Percentiles rank a stretch among this genome's conserved stretches.
These are phyloP conservation scores for Drosophila pruinosa DNA, from an alignment of 1,140 invertebrate genomes.

Conservation along the genomic window DNA sequence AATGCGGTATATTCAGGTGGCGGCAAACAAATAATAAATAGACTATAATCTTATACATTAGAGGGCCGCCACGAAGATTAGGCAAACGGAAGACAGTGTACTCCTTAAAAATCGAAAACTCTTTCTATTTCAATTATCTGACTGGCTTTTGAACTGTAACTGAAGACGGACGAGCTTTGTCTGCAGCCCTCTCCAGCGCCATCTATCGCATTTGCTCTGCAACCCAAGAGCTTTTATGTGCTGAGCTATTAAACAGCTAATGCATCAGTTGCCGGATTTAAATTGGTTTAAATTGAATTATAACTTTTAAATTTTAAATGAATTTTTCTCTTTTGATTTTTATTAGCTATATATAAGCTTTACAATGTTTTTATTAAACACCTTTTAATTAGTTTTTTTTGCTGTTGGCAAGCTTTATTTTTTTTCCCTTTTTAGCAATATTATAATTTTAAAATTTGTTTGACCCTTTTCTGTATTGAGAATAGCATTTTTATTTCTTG, in stretches of 20 bases:
- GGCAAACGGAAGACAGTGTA: not conserved
- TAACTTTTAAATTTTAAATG: no score
- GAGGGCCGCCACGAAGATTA: not conserved
- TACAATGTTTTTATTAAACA: no score
- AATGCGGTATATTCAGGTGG: slow-evolving; percentile 31
- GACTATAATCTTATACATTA: not conserved
- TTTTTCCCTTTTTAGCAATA: no score
- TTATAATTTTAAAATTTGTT: no score
- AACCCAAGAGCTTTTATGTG: not conserved
- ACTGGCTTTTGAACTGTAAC: slow-evolving; percentile 1
- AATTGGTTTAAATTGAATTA: no score
- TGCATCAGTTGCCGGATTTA: not conserved
- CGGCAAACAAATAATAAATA: no score
- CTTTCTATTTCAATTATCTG: not conserved
- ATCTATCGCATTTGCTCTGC: not conserved
- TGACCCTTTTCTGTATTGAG: no score
- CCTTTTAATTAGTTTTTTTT: no score
- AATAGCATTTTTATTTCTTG: no score
- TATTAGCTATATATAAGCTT: no score
- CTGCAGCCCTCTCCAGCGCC: not conserved
- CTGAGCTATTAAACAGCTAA: not conserved
- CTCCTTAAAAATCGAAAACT: not conserved
- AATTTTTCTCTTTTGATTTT: no score
- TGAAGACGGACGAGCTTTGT: slow-evolving; percentile 5
- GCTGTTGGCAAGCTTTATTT: no score